These are phyloP conservation scores for Orchesella cincta DNA, from an alignment of 1,140 invertebrate genomes.

Conservation along the genomic window DNA sequence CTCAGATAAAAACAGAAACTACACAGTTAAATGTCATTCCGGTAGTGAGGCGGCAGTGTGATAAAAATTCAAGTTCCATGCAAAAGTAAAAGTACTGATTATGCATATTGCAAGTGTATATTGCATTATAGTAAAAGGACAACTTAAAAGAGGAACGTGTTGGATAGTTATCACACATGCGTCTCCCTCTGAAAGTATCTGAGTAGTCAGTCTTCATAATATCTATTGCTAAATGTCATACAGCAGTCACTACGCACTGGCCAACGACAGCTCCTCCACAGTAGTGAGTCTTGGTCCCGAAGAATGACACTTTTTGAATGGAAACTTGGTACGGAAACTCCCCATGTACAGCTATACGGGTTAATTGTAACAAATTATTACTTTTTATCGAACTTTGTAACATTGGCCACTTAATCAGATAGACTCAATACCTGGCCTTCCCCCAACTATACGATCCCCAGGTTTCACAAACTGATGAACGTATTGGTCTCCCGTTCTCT, in stretches of 20 bases:
- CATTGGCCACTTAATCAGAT: background rate
- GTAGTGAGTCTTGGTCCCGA: slow-evolving; percentile 47
- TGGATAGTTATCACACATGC: too few species aligned
- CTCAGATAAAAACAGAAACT: background rate
- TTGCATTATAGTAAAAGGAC: too few species aligned
- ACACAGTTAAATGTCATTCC: too few species aligned
- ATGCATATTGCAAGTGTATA: too few species aligned
- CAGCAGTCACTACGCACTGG: slow-evolving; percentile 26
- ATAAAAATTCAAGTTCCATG: too few species aligned
- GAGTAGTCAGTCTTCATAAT: background rate
- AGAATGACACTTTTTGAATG: slow-evolving; percentile 46
- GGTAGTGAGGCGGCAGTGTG: too few species aligned
- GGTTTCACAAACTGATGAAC: slow-evolving; percentile 13
- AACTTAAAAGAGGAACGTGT: too few species aligned
- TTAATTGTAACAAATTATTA: background rate
- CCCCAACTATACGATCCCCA: slow-evolving; percentile 27
- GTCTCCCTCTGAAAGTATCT: too few species aligned
- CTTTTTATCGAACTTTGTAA: background rate
- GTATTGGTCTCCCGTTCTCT: slow-evolving; percentile 4
- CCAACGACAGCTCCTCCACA: slow-evolving; percentile 26
- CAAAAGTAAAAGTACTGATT: too few species aligned
- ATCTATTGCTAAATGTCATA: background rate
- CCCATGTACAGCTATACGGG: slow-evolving; percentile 40
- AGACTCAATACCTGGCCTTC: slow-evolving; percentile 38
- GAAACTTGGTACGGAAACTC: slow-evolving; percentile 50